Base-by-base conservation (phyloP, 2,113 vertebrate species). In the Gymnocephalus cernua region DNA sequence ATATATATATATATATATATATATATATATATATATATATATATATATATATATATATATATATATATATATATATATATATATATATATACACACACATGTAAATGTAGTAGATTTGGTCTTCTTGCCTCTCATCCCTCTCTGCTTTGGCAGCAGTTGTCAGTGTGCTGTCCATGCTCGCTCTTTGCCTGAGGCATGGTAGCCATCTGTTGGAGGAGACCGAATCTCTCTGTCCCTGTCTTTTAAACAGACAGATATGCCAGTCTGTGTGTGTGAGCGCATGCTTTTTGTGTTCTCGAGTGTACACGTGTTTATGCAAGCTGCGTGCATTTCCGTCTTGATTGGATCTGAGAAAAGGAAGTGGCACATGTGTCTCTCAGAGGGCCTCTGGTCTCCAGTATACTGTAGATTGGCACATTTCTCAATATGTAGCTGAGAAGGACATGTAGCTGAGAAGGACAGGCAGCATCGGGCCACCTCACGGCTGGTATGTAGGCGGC, bases 191-290 rank as follows among this genome's bases (percentile, higher is more conserved):
- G 13, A 79, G 86, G 93, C 87, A 25, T 74, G 83, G 86, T 80
- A 76, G 83, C 91, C 91, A 93, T 94, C 92, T 93, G 91, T 89
- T 47, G 72, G 38, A 85, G 41, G 65, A 89, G 83, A 74, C 83
- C 63, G 70, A 71, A 79, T 73, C 54, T 76, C 77, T 81, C 76
- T 57, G 29, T 88, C 68, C 63, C 66, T 9, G 56, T 84, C 84
- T 84, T 58, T 82, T 62, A 73, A 41, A 81, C 51, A 18, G 57
- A 69, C 62, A 56, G 63, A 86, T 80, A 62, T 68, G 82, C 38
- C 16, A 79, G 53, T 69, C 7, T 74, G 70, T 80, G 35, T 16
- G 11, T 27, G 12, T 8, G 25, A 21, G 4, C 68, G 15, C 47
- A 18, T 12, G 14, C 27, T 16, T 41, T 73, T 56, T 81, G 50